Evolutionary conservation across 2,113 vertebrate species (phyloP).

Genomic region (Athene noctua): DNA sequence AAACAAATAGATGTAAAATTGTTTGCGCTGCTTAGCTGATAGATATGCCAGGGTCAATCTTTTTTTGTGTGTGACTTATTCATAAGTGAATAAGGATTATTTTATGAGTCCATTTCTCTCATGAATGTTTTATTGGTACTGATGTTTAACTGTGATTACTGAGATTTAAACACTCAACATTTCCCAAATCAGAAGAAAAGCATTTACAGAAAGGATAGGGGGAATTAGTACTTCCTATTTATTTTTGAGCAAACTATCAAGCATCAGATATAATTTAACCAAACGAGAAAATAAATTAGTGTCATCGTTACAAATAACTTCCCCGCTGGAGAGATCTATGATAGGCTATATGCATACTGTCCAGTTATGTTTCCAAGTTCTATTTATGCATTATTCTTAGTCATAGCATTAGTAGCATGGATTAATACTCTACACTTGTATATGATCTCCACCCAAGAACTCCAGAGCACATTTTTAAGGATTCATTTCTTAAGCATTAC

Average conservation of each 20-base stretch:
- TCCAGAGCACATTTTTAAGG: neutral
- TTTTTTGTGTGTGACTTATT: neutral
- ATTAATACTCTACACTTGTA: neutral
- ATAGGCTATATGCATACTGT: neutral
- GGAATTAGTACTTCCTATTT: neutral
- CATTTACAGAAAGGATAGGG: neutral
- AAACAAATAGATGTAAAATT: neutral
- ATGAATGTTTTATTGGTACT: neutral
- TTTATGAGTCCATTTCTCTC: neutral
- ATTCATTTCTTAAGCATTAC: neutral
- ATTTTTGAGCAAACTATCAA: neutral
- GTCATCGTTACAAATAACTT: neutral
- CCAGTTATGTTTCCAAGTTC: neutral
- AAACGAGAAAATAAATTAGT: neutral
- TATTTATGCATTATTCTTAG: neutral
- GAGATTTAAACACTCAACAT: neutral
- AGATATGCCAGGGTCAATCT: neutral
- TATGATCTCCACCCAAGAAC: neutral
- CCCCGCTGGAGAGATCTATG: neutral
- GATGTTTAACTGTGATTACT: neutral
- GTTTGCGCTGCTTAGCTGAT: neutral
- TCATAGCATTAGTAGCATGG: neutral
- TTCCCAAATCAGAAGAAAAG: neutral
- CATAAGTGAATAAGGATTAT: neutral
- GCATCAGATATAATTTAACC: neutral